A percentile compares a stretch with the other conserved stretches of the same genome.
Conservation (phyloP, 2,888 invertebrate species). For the Hybos culiciformis region DNA sequence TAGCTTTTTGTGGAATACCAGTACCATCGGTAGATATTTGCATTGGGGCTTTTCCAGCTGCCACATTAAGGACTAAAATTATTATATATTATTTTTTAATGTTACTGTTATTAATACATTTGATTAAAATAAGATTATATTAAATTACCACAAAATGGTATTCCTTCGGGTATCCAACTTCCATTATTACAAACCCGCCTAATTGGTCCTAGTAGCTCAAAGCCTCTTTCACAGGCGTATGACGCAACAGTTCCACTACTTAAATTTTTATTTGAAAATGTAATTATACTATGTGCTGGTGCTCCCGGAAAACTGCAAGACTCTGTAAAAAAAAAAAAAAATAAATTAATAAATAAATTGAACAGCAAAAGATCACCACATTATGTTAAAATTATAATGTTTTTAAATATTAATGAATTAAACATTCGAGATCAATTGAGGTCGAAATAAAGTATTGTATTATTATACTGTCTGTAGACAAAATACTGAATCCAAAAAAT, state of each 20-base stretch:
- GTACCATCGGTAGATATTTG: slow-evolving; percentile 71
- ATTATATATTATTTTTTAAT: slow-evolving; percentile 1
- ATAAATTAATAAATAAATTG: too few species aligned
- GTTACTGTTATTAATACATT: slow-evolving; percentile 26
- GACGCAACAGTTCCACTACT: slow-evolving; percentile 51
- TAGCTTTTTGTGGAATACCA: slow-evolving; percentile 79
- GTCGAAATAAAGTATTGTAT: too few species aligned
- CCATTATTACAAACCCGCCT: slow-evolving; percentile 64
- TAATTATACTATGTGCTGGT: slow-evolving; percentile 72
- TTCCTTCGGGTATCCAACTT: slow-evolving; percentile 76
- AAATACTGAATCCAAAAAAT: too few species aligned
- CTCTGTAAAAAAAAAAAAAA: too few species aligned
- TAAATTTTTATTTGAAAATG: slow-evolving; percentile 53
- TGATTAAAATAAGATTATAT: neutral
- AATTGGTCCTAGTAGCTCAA: slow-evolving; percentile 80
- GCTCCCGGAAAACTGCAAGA: slow-evolving; percentile 80
- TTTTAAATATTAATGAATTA: too few species aligned
- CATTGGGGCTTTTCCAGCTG: slow-evolving; percentile 91
- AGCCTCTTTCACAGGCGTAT: slow-evolving; percentile 77
- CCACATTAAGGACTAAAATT: slow-evolving; percentile 74
- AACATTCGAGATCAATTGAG: too few species aligned
- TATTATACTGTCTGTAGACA: too few species aligned
- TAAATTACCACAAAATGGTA: slow-evolving; percentile 80
- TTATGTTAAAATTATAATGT: too few species aligned
- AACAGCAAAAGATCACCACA: too few species aligned